Conservation (phyloP, 1,140 invertebrate genomes). For the Drosophila kohkoa region DNA sequence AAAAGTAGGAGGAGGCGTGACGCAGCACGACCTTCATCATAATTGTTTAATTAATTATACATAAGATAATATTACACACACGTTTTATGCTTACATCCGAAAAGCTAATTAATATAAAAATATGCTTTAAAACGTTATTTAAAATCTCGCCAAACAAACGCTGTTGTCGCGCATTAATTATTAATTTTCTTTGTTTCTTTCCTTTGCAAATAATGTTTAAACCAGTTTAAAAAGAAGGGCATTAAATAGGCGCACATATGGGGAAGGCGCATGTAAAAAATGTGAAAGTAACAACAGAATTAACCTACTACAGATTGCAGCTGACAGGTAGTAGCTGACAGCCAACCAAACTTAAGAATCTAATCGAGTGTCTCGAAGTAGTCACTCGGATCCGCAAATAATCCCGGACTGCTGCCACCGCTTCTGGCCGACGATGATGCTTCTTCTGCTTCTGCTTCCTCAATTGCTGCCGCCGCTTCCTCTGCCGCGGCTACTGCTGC, state of each 20-base stretch:
- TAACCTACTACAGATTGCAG: constrained; percentile 61
- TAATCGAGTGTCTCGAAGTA: constrained; percentile 74
- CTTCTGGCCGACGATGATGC: constrained; percentile 46
- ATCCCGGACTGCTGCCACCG: constrained; percentile 56
- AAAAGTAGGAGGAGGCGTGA: constrained; percentile 12
- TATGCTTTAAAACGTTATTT: constrained; percentile 48
- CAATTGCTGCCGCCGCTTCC: constrained; percentile 28
- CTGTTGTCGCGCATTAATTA: constrained; percentile 19
- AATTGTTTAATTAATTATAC: constrained; percentile 41
- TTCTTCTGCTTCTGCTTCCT: constrained; percentile 34
- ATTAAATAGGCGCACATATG: constrained; percentile 41
- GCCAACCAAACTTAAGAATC: constrained; percentile 9
- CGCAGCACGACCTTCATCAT: constrained; percentile 28
- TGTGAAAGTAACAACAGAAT: constrained; percentile 78
- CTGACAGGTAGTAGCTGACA: constrained; percentile 52
- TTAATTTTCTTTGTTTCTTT: too few relatives aligned
- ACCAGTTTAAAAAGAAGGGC: constrained; percentile 48
- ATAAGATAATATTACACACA: constrained; percentile 72
- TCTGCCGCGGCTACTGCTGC: constrained; percentile 40
- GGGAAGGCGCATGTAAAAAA: constrained; percentile 40
- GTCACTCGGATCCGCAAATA: constrained; percentile 71
- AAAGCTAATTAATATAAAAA: constrained; percentile 65
- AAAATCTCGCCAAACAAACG: constrained; percentile 60
- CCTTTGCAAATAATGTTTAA: constrained; percentile 32
- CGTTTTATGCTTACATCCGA: constrained; percentile 53